Evolutionary conservation across 2,113 vertebrate genomes (phyloP).

Genomic region (Polypterus senegalus): DNA sequence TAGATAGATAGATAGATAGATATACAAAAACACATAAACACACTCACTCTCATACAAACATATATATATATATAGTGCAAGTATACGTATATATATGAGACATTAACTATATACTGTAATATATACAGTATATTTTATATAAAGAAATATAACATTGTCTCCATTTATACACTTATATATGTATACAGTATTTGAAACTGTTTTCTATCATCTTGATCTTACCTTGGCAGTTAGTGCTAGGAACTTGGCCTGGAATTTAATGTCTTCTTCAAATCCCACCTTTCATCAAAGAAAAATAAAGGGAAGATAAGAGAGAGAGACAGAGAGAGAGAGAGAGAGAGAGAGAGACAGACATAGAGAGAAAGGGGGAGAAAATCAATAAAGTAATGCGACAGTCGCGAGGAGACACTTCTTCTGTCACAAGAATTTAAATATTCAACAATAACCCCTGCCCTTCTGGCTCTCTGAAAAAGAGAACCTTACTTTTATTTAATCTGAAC

Average conservation of each 20-base stretch:
- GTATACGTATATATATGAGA: background rate
- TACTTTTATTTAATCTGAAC: too few relatives aligned
- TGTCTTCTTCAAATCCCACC: conserved; percentile 48
- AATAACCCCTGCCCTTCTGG: too few relatives aligned
- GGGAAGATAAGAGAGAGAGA: conserved; percentile 14
- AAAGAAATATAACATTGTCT: background rate
- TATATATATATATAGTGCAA: background rate
- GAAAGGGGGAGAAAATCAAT: conserved; percentile 39
- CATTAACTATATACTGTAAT: background rate
- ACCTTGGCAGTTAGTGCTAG: conserved; percentile 46
- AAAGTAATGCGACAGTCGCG: conserved; percentile 45
- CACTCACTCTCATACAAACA: conserved; percentile 10
- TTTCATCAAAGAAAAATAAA: conserved; percentile 21
- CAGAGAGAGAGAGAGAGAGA: conserved; percentile 9
- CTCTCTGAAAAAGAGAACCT: too few relatives aligned
- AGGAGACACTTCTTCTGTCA: too few relatives aligned
- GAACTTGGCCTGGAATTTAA: conserved; percentile 25
- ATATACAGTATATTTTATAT: background rate
- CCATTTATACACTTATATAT: conserved; percentile 13
- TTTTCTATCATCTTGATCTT: conserved; percentile 26
- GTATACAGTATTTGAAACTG: conserved; percentile 1
- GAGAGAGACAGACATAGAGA: conserved; percentile 1
- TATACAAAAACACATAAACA: conserved; percentile 1
- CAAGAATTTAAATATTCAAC: too few relatives aligned
- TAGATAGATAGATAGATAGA: background rate